These are phyloP conservation scores for Leucophenga montana DNA, from an alignment of 2,888 invertebrate genomes.

Conservation along the genomic window DNA sequence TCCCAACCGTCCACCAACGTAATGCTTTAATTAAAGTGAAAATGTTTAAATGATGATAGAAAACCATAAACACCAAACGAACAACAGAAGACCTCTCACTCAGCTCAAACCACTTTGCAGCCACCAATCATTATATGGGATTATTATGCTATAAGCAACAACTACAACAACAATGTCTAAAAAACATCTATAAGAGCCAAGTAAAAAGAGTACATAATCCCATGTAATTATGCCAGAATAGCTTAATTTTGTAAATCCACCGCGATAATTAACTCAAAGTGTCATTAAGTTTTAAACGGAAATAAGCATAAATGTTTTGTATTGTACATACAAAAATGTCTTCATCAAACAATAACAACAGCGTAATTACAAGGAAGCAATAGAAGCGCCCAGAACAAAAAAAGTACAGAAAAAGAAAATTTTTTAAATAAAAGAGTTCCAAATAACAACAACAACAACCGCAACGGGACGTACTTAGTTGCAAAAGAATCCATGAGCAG, in stretches of 20 bases:
- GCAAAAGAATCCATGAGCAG: background rate
- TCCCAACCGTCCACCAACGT: no score
- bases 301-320: constrained; percentile 49
- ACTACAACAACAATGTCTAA: background rate
- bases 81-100: no score
- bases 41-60: no score
- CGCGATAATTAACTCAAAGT: constrained; percentile 64
- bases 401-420: constrained; percentile 33
- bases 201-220: constrained; percentile 49
- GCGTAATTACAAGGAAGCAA: constrained; percentile 53
- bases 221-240: constrained; percentile 62
- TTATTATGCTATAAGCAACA: background rate
- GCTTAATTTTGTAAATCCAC: constrained; percentile 66
- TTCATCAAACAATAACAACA: constrained; percentile 24
- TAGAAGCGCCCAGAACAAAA: constrained; percentile 38
- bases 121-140: constrained; percentile 6
- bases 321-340: constrained; percentile 9
- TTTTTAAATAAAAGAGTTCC: constrained; percentile 29
- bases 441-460: constrained; percentile 23
- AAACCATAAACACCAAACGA: no score
- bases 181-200: constrained; percentile 1
- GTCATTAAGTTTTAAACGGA: constrained; percentile 64
- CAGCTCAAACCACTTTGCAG: background rate
- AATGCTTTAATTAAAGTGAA: no score
- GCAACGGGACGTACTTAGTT: no score